Conservation (phyloP, 2,113 vertebrate species). For the Reinhardtius hippoglossoides region DNA sequence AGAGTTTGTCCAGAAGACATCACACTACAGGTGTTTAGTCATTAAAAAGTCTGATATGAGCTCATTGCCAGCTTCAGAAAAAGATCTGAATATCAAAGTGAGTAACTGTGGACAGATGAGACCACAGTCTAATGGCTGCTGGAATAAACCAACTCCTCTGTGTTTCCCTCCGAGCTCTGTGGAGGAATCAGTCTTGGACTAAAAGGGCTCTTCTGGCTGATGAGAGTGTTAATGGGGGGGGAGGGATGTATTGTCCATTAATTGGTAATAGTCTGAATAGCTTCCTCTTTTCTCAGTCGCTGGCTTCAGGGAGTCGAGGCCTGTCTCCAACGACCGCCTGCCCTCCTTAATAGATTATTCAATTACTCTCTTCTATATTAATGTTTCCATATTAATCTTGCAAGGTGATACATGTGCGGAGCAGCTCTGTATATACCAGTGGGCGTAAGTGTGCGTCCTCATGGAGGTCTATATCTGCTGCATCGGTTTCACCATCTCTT, state of each 20-base stretch:
- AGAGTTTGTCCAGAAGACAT: not conserved
- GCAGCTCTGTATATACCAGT: not conserved
- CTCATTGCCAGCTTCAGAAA: not conserved
- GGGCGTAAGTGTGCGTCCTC: not conserved
- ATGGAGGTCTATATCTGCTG: constrained; percentile 11
- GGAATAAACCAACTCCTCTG: constrained; percentile 32
- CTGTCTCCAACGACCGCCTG: constrained; percentile 37
- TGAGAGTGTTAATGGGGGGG: constrained; percentile 62
- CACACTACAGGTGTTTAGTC: not conserved
- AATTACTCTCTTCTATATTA: constrained; percentile 40
- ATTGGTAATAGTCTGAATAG: constrained; percentile 56
- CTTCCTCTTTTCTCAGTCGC: constrained; percentile 38
- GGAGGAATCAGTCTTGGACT: constrained; percentile 41
- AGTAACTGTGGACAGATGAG: constrained; percentile 7
- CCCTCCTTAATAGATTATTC: constrained; percentile 37
- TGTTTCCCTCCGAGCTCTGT: constrained; percentile 39
- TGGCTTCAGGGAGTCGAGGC: constrained; percentile 44
- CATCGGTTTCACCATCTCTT: not conserved
- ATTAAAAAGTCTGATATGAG: not conserved
- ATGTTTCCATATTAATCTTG: constrained; percentile 35
- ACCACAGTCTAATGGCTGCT: constrained; percentile 24
- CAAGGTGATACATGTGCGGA: constrained; percentile 7
- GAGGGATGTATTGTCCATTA: constrained; percentile 59
- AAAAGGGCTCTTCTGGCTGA: constrained; percentile 58
- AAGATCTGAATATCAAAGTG: not conserved